Conservation (phyloP, 2,113 vertebrate species). For the Brienomyrus brachyistius region DNA sequence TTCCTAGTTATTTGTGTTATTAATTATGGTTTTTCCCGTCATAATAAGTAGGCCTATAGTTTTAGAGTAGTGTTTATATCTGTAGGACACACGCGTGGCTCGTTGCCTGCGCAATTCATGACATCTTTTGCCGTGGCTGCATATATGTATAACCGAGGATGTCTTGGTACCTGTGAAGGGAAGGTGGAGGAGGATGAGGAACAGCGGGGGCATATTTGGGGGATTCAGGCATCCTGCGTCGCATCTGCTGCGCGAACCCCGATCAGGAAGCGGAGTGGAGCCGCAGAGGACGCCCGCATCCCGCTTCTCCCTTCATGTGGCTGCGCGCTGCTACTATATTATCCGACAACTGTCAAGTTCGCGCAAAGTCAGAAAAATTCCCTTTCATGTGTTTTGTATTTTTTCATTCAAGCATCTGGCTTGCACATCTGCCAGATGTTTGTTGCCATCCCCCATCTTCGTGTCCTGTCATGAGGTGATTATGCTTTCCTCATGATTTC, state of each 20-base stretch:
- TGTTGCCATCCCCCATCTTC: conserved; percentile 29
- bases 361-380: conserved; percentile 52
- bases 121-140: background rate
- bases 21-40: background rate
- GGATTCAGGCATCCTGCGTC: conserved; percentile 48
- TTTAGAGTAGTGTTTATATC: background rate
- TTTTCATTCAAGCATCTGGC: conserved; percentile 89
- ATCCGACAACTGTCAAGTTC: conserved; percentile 53
- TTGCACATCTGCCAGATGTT: conserved; percentile 85
- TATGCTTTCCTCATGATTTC: conserved; percentile 33
- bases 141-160: background rate
- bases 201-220: conserved; percentile 42
- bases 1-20: background rate
- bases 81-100: background rate
- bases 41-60: background rate
- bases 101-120: background rate
- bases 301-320: conserved; percentile 82
- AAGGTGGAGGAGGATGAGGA: conserved; percentile 32
- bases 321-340: conserved; percentile 81
- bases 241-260: conserved; percentile 84
- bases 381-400: conserved; percentile 84
- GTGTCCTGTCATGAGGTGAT: conserved; percentile 50
- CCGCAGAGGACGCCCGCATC: conserved; percentile 72
- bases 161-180: background rate
- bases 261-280: conserved; percentile 77